These are phyloP conservation scores for Micromussa lordhowensis DNA, from an alignment of 92 coral and sea anemone species.

Conservation along the genomic window DNA sequence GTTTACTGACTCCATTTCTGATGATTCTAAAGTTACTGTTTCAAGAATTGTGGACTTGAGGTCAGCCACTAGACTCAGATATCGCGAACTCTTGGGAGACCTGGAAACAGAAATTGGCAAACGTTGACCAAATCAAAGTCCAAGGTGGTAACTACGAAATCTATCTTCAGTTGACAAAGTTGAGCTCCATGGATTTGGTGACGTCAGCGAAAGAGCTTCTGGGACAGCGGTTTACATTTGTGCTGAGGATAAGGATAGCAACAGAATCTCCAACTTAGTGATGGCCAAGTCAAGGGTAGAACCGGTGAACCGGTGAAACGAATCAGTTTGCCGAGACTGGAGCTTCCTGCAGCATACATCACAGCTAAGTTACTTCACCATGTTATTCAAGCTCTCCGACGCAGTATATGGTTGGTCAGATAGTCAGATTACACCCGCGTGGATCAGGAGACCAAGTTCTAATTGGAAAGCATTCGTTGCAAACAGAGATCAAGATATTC, in stretches of 20 bases:
- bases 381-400: background rate
- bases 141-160: no score
- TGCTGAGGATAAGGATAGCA: no score
- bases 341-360: background rate
- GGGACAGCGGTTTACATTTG: background rate
- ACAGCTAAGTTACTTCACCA: background rate
- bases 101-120: conserved; percentile 31
- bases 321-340: background rate
- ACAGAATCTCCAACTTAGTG: no score
- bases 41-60: no score
- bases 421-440: conserved; percentile 5
- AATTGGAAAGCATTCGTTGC: background rate
- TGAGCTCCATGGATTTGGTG: background rate
- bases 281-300: no score
- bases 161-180: no score
- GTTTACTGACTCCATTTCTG: conserved; percentile 32
- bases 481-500: background rate
- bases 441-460: background rate
- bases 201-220: background rate
- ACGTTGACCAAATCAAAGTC: background rate
- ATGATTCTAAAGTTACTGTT: conserved; percentile 42
- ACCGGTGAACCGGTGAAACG: background rate
- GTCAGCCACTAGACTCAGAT: no score
- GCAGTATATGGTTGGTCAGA: conserved; percentile 4
- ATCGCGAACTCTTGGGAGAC: background rate